These are phyloP conservation scores for Elaphurus davidianus DNA, from an alignment of 2,113 vertebrate genomes.

Conservation along the genomic window DNA sequence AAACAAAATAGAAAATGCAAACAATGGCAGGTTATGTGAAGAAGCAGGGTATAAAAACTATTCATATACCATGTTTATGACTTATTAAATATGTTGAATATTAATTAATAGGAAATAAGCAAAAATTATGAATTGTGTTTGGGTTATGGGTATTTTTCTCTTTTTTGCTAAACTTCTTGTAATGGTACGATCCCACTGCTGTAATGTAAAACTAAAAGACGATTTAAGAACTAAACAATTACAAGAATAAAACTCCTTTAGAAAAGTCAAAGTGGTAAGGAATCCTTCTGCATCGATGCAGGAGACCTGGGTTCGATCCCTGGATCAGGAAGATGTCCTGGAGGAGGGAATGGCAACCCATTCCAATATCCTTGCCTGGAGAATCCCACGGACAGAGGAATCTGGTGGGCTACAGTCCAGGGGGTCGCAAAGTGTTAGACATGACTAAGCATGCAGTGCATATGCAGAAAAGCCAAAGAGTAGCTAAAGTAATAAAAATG, in stretches of 20 bases:
- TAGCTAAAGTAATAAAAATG: not conserved
- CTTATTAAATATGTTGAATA: not conserved
- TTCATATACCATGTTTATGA: not conserved
- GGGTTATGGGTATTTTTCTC: not conserved
- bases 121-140: not conserved
- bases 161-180: not conserved
- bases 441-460: fast-evolving
- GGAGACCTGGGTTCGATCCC: not conserved
- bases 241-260: not conserved
- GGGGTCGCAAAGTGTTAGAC: not conserved
- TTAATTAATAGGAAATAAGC: not conserved
- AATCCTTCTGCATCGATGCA: not conserved
- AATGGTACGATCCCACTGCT: not conserved
- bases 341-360: not conserved
- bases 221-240: not conserved
- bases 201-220: not conserved
- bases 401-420: not conserved
- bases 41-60: not conserved
- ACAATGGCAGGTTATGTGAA: not conserved
- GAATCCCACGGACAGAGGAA: not conserved
- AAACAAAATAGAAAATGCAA: not conserved
- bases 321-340: not conserved
- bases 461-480: not conserved
- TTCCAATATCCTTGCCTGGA: not conserved
- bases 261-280: not conserved